phyloP scores from a whole-genome alignment of 2,888 invertebrate genomes.

The Oegoconia quadripuncta region DNA sequence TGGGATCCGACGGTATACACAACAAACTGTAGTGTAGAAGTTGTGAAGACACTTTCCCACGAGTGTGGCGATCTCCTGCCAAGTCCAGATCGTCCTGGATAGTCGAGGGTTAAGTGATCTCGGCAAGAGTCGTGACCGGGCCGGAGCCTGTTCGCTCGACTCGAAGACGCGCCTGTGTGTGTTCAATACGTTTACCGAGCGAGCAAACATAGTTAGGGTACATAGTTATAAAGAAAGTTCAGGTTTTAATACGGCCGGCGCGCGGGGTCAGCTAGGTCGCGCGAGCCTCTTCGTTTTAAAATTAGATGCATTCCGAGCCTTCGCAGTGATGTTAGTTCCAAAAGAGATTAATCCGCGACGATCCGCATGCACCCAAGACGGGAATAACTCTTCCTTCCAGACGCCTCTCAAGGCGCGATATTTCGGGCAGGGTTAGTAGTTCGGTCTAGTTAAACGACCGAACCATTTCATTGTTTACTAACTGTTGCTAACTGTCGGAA shows the following conservation, averaged over 20 bases:
- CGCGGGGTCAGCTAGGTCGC: conserved; percentile 75
- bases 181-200: conserved; percentile 69
- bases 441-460: conserved; percentile 50
- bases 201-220: conserved; percentile 68
- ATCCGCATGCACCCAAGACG: conserved; percentile 48
- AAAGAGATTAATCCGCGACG: conserved; percentile 57
- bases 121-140: conserved; percentile 67
- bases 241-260: conserved; percentile 73
- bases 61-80: conserved; percentile 37
- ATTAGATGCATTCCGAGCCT: conserved; percentile 78
- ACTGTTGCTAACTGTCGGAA: conserved; percentile 37
- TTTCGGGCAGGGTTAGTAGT: conserved; percentile 73
- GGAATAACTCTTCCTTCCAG: conserved; percentile 67
- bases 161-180: conserved; percentile 59
- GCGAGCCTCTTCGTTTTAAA: conserved; percentile 76
- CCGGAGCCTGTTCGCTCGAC: conserved; percentile 47
- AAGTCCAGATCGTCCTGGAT: conserved; percentile 67
- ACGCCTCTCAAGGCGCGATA: conserved; percentile 57
- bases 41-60: conserved; percentile 60
- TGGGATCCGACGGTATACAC: conserved; percentile 41
- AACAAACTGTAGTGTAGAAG: conserved; percentile 22
- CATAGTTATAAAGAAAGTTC: conserved; percentile 78
- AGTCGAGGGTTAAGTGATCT: conserved; percentile 56
- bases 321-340: conserved; percentile 49
- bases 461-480: conserved; percentile 42